Base-by-base conservation (phyloP, 2,888 invertebrate species). In the Tenthredo mesomela region DNA sequence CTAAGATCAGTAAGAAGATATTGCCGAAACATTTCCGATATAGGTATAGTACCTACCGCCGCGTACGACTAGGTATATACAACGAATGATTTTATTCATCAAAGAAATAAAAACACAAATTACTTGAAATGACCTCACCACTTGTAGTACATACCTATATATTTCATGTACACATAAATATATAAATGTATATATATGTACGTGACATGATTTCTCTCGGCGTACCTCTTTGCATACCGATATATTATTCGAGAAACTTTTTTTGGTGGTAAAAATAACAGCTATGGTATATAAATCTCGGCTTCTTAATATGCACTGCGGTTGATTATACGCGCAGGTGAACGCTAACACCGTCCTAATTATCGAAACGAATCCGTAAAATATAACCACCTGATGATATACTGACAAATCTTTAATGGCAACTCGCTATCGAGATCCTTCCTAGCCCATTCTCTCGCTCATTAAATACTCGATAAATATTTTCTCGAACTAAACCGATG, bases 191-290 rank as follows among this genome's bases (percentile, higher is more conserved):
- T n/a, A 54, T 18, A 6, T 54, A 7, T 80, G 21, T 50, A 58
- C 61, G 21, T 40, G 80, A 61, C 80, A 80, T 61, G 80, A 80
- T 80, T 80, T 80, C 80, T 80, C 80, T 61, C 21, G 40, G n/a
- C 12, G 21, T 43, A 10, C 18, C 58, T 80, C 25, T 40, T 10
- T 5, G 61, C 71, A 37, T 80, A 78, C 10, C 29, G 37, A 58
- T 37, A 58, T 61, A 54, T 54, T 54, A 54, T 58, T 78, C 58
- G 37, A 78, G 50, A 58, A 58, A 78, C 78, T 80, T 61, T 61
- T 61, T 40, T n/a, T 6, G 15, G 15, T 54, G 29, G 47, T 47
- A 50, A 50, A 77, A 77, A 40, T 54, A 50, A 54, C 77, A 6
- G 33, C 18, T 25, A 58, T 58, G 47, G 58, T 21, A 61, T 61